Conservation (phyloP, 2,888 invertebrate genomes). For the Drosophila emarginata region DNA sequence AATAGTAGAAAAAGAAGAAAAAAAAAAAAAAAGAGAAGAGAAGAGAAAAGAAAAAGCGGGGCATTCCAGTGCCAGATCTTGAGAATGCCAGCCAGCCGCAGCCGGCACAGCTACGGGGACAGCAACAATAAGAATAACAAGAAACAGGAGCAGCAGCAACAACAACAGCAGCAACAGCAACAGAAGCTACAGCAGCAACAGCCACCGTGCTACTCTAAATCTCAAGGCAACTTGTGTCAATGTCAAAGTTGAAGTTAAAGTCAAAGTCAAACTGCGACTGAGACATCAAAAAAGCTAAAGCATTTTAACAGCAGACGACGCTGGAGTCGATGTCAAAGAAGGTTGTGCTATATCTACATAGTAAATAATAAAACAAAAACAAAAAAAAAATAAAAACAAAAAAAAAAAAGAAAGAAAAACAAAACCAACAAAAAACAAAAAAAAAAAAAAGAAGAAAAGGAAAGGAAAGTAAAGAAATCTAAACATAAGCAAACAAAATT, state of each 20-base stretch:
- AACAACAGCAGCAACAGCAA: constrained; percentile 17
- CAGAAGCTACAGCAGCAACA: constrained; percentile 24
- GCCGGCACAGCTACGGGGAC: constrained; percentile 46
- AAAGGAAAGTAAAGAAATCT: constrained; percentile 36
- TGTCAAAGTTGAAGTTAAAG: constrained; percentile 62
- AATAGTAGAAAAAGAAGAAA: constrained; percentile 26
- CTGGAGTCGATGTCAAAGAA: constrained; percentile 72
- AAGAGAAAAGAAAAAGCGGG: constrained; percentile 8
- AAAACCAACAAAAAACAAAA: constrained; percentile 16
- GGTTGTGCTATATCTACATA: constrained; percentile 77
- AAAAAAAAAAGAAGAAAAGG: constrained; percentile 1
- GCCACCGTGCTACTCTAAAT: constrained; percentile 72
- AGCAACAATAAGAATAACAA: constrained; percentile 27
- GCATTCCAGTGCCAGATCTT: constrained; percentile 38
- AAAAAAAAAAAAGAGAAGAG: neutral
- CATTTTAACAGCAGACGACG: constrained; percentile 68
- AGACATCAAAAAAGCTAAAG: constrained; percentile 50
- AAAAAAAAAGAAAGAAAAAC: constrained; percentile 22
- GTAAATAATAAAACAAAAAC: constrained; percentile 62
- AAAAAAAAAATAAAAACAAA: constrained; percentile 30
- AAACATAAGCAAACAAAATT: constrained; percentile 20
- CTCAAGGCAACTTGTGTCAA: constrained; percentile 75
- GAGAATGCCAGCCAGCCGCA: constrained; percentile 57
- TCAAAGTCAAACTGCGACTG: constrained; percentile 18
- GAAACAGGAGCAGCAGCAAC: constrained; percentile 1